Evolutionary conservation across 2,888 invertebrate genomes (phyloP).

Genomic region (Nineta flava): DNA sequence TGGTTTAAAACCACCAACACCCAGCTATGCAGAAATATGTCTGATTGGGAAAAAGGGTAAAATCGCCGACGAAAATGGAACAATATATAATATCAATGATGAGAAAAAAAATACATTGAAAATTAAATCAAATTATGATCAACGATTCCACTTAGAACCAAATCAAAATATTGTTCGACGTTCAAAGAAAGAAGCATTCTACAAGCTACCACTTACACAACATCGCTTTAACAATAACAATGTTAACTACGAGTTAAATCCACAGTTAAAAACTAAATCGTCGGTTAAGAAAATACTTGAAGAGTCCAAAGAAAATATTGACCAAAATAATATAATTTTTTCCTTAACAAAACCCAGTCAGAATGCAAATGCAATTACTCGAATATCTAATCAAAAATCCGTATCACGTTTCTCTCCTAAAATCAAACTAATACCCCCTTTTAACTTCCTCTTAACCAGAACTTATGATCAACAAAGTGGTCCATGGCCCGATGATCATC

Average conservation of each 20-base stretch:
- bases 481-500: constrained; percentile 50
- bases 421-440: not conserved
- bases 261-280: too few relatives aligned
- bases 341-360: not conserved
- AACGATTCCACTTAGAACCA: not conserved
- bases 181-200: not conserved
- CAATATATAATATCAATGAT: not conserved
- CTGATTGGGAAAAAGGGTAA: constrained; percentile 4
- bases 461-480: constrained; percentile 32
- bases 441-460: not conserved
- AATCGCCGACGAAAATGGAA: not conserved
- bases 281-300: not conserved
- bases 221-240: not conserved
- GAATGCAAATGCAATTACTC: not conserved
- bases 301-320: not conserved
- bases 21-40: constrained; percentile 4
- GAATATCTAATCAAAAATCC: not conserved
- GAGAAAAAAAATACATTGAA: not conserved
- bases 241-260: too few relatives aligned
- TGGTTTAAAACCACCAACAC: not conserved
- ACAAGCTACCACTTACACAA: not conserved
- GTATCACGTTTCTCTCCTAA: not conserved
- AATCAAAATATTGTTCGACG: not conserved
- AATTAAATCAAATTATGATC: not conserved
- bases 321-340: not conserved